Base-by-base conservation (phyloP, 2,888 invertebrate species). In the Leptopilina myrica region DNA sequence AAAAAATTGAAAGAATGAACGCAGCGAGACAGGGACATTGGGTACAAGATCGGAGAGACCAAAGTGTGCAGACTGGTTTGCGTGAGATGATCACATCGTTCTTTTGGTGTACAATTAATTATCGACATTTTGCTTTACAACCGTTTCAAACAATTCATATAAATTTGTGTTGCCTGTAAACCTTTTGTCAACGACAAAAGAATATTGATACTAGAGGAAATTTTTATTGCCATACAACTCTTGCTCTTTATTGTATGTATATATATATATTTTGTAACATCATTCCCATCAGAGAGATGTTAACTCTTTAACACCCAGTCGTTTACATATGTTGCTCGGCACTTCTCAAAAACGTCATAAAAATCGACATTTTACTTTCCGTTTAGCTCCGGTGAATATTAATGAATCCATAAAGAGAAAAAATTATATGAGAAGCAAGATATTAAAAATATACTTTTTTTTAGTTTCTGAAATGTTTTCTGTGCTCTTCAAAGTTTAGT, bases 51-150 rank as follows among this genome's bases (percentile, higher is more conserved):
- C 76, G 77, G 79, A 69, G 80, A 80, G 80, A 82, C 81, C 80
- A 82, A 82, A 82, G 73, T 81, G 73, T 81, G 76, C 73, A 79
- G 80, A 83, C 78, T 79, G 76, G 78, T 78, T 33, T 88, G 89
- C 89, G 89, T 90, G 89, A 89, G 88, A 89, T 86, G 87, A 87
- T 85, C 88, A 85, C 89, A 90, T 90, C 88, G 87, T 88, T 89
- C 86, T 86, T 49, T 88, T 83, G 84, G 85, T 85, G 84, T 87
- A 89, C 88, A 90, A 89, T 90, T 89, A 89, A 90, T 90, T 89
- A 89, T 89, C 86, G 85, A 86, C 86, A 89, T 89, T 69, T 46
- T 67, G 46, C 67, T 67, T 67, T 67, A 49, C 46, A 5, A n/a
- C 46, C 69, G 33, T 69, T 33, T 69, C 53, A 43, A 69, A 53